Base-by-base conservation (phyloP, 2,888 invertebrate genomes). In the Eristalinus aeneus region DNA sequence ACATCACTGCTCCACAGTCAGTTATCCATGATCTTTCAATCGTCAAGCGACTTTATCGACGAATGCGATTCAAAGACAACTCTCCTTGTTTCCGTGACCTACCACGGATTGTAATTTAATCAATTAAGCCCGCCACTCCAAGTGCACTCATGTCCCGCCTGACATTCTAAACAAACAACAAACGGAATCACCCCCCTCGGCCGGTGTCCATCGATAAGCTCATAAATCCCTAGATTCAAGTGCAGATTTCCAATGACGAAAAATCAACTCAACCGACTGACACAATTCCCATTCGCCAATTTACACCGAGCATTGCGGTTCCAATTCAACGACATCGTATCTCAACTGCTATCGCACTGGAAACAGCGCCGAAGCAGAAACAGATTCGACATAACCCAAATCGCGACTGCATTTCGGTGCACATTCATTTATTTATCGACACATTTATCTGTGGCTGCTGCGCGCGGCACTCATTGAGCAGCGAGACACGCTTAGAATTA, bases 401-500 rank as follows among this genome's bases (percentile, higher is more conserved):
- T 85, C 68, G 65, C 82, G 34, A 77, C 67, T 64, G 77, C 82
- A 82, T 81, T 80, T 72, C 75, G 67, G 39, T 76, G 76, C 71
- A 63, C 80, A 85, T 81, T 82, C 67, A 64, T 86, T 74, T 86
- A 71, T 63, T 71, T 82, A 82, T 82, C 77, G 27, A 12, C 46
- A 58, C 12, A 82, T 74, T 82, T 67, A 85, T 85, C 85, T 58
- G 60, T 58, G 23, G 56, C 72, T 73, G 69, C 74, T 39, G 34
- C 36, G 76, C 56, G 81, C 86, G 86, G 86, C 82, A 82, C 77
- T 74, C 74, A 82, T 86, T 77, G 81, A 82, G 64, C 77, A 69
- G 54, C 65, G 46, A 11, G 56, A 23, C 56, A 77, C 46, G 32
- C 73, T 86, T 81, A 77, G 81, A 82, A 86, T 74, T 78, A 82